These are phyloP conservation scores for Hephaestus fuliginosus DNA, from an alignment of 2,797 vertebrate species.

Conservation along the genomic window DNA sequence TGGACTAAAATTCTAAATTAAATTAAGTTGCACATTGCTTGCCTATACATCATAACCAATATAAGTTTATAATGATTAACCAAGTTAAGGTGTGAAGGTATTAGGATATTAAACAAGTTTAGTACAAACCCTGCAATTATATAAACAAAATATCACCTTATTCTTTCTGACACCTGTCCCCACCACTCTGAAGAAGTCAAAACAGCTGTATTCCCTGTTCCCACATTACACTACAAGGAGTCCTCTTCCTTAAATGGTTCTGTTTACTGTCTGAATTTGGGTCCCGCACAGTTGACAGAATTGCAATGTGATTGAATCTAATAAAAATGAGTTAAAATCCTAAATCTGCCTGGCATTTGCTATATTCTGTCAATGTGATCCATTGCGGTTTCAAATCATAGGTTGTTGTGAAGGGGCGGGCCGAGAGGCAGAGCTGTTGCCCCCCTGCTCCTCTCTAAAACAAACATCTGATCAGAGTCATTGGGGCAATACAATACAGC, in stretches of 20 bases:
- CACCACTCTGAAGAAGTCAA: background rate
- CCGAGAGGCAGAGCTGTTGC: background rate
- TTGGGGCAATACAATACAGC: slow-evolving; percentile 17
- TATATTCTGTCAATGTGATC: no score
- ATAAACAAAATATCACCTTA: no score
- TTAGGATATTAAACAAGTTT: no score
- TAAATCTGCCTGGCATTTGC: background rate
- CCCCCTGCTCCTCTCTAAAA: background rate
- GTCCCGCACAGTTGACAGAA: background rate
- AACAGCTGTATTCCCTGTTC: background rate
- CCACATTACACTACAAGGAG: background rate
- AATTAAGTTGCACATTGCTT: background rate
- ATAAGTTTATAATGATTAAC: background rate
- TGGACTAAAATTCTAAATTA: background rate
- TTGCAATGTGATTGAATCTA: background rate
- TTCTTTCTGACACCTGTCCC: background rate
- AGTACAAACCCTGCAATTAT: no score
- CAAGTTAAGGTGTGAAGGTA: background rate
- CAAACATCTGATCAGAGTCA: slow-evolving; percentile 11
- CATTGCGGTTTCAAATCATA: background rate
- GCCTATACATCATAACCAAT: background rate
- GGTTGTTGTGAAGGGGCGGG: background rate
- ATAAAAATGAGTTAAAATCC: background rate
- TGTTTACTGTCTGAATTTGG: background rate
- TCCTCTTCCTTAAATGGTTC: background rate